phyloP scores from a whole-genome alignment of 2,797 vertebrate species.

The Pseudochaenichthys georgianus region DNA sequence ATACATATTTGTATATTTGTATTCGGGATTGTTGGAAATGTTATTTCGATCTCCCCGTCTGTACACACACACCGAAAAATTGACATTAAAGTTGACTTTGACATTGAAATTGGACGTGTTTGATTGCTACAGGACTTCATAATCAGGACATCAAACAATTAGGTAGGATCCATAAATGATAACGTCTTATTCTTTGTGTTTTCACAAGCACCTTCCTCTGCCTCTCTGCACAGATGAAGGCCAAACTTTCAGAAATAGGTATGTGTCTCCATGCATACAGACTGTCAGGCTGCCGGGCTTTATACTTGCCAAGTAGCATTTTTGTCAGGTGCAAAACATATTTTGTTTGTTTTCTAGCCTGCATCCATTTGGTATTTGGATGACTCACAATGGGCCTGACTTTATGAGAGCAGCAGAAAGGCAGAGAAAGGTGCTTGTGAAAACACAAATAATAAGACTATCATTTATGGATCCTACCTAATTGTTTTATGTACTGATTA shows the following conservation, averaged over 20 bases:
- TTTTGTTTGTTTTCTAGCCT: slow-evolving; percentile 16
- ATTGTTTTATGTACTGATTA: background rate
- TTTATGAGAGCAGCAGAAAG: slow-evolving; percentile 19
- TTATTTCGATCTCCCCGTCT: too few species aligned
- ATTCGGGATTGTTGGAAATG: too few species aligned
- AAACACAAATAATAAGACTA: slow-evolving; percentile 16
- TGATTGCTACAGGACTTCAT: too few species aligned
- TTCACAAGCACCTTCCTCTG: slow-evolving; percentile 17
- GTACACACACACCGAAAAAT: too few species aligned
- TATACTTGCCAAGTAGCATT: slow-evolving; percentile 5
- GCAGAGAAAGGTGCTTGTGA: slow-evolving; percentile 15
- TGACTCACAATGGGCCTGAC: slow-evolving; percentile 47
- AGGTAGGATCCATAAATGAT: background rate
- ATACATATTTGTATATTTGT: too few species aligned
- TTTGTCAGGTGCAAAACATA: slow-evolving; percentile 22
- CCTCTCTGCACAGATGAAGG: slow-evolving; percentile 14
- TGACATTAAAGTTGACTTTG: too few species aligned
- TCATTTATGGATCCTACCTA: background rate
- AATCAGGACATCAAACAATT: background rate
- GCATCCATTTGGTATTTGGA: slow-evolving; percentile 33
- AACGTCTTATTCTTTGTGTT: slow-evolving; percentile 10
- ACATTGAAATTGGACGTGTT: too few species aligned
- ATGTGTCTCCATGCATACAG: slow-evolving; percentile 18
- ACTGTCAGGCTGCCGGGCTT: slow-evolving; percentile 10
- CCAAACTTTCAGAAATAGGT: slow-evolving; percentile 7